These are phyloP conservation scores for Ophioninae sp. DNA, from an alignment of 2,888 invertebrate species.

Conservation along the genomic window DNA sequence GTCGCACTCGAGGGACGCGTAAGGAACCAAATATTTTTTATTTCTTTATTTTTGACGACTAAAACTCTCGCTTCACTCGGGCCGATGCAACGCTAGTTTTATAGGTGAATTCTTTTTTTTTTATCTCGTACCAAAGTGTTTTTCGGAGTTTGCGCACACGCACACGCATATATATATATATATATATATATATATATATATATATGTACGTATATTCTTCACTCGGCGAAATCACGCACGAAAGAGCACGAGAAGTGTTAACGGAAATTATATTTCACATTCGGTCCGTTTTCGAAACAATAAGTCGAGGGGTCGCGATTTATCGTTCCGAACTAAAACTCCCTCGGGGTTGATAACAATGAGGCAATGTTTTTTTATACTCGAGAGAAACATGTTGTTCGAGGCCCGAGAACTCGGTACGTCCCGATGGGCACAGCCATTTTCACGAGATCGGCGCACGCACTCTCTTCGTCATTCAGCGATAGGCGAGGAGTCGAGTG, in stretches of 20 bases:
- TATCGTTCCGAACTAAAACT: neutral
- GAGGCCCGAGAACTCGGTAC: constrained; percentile 59
- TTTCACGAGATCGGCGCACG: constrained; percentile 76
- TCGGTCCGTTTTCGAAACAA: constrained; percentile 24
- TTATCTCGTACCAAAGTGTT: constrained; percentile 37
- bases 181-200: constrained; percentile 11
- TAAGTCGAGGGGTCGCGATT: neutral
- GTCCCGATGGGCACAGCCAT: constrained; percentile 75
- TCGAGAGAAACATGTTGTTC: constrained; percentile 1
- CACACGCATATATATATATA: constrained; percentile 15
- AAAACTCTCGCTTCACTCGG: constrained; percentile 23
- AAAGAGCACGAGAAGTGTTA: constrained; percentile 34
- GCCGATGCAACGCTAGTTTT: constrained; percentile 52
- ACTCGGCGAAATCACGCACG: constrained; percentile 38
- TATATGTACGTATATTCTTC: constrained; percentile 11
- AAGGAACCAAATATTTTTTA: constrained; percentile 15
- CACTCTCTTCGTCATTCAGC: constrained; percentile 66
- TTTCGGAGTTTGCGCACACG: constrained; percentile 55
- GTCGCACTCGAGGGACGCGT: constrained; percentile 16
- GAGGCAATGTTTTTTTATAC: constrained; percentile 1
- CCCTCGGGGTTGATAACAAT: constrained; percentile 2
- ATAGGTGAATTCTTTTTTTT: constrained; percentile 40
- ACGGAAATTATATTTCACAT: constrained; percentile 22
- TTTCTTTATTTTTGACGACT: constrained; percentile 1
- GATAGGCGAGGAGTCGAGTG: neutral